Conservation (phyloP, 1,140 invertebrate species). For the Euwallacea fornicatus region DNA sequence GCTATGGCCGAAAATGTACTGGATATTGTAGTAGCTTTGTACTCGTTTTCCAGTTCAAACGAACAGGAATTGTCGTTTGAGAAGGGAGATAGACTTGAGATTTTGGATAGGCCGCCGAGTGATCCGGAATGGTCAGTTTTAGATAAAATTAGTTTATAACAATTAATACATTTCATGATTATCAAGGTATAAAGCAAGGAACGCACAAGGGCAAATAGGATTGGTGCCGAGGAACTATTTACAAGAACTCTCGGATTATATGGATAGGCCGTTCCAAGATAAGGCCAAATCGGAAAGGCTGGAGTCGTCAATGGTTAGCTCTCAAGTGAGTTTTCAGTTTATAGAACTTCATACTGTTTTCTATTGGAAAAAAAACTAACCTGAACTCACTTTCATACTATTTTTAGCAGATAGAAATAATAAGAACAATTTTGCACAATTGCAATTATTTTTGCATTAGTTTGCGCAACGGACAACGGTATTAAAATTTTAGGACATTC, state of each 20-base stretch:
- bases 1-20: constrained; percentile 90
- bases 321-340: constrained; percentile 34
- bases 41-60: constrained; percentile 92
- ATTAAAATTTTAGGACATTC: no score
- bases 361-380: background rate
- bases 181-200: constrained; percentile 84
- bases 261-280: constrained; percentile 77
- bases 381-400: background rate
- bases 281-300: constrained; percentile 57
- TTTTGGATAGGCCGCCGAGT: constrained; percentile 89
- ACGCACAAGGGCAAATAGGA: constrained; percentile 87
- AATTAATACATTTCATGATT: no score
- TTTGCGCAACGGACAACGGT: no score
- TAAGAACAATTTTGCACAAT: background rate
- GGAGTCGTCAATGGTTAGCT: constrained; percentile 55
- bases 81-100: constrained; percentile 93
- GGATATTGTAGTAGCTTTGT: constrained; percentile 92
- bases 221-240: constrained; percentile 97
- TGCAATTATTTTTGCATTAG: no score
- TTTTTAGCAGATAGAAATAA: background rate
- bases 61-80: constrained; percentile 97
- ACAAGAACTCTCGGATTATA: constrained; percentile 84
- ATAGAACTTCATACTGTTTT: constrained; percentile 1
- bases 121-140: constrained; percentile 90
- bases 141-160: no score